phyloP scores from a whole-genome alignment of 2,797 vertebrate genomes.

The Danionella dracula region DNA sequence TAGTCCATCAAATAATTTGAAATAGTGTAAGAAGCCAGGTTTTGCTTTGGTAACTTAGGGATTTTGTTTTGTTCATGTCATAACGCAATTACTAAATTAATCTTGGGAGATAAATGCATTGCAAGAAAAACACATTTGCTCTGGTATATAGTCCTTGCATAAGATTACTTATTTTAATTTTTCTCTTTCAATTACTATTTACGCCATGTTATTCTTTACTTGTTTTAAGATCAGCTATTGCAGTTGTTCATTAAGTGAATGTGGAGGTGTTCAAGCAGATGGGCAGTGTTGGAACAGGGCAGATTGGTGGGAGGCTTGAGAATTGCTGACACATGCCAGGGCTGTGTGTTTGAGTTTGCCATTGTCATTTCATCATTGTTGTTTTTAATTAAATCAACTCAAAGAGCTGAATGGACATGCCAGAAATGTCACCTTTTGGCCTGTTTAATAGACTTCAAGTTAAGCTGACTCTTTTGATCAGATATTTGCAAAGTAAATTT shows the following conservation, averaged over 20 bases:
- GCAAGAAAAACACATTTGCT: too few species aligned
- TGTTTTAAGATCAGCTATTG: not conserved
- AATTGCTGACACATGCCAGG: conserved; percentile 63
- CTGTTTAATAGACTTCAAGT: not conserved
- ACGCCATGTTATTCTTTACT: not conserved
- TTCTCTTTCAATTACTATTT: too few species aligned
- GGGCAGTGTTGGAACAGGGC: conserved; percentile 50
- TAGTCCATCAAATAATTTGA: too few species aligned
- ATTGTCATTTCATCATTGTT: conserved; percentile 36
- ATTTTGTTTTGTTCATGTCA: too few species aligned
- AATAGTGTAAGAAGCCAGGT: too few species aligned
- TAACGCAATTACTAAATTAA: too few species aligned
- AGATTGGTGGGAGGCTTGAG: conserved; percentile 38
- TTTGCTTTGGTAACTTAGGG: too few species aligned
- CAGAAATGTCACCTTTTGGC: not conserved
- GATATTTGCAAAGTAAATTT: too few species aligned
- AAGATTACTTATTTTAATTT: too few species aligned
- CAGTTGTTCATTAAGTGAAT: not conserved
- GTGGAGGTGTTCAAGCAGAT: conserved; percentile 32
- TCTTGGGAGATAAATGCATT: too few species aligned
- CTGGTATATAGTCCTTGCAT: too few species aligned
- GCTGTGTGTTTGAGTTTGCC: conserved; percentile 39
- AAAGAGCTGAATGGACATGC: conserved; percentile 13
- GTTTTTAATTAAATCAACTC: conserved; percentile 65
- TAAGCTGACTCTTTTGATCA: not conserved